A percentile compares a stretch with the other conserved stretches of the same genome.
Evolutionary conservation across 2,888 invertebrate species (phyloP).

Genomic region (Microctonus aethiopoides): DNA sequence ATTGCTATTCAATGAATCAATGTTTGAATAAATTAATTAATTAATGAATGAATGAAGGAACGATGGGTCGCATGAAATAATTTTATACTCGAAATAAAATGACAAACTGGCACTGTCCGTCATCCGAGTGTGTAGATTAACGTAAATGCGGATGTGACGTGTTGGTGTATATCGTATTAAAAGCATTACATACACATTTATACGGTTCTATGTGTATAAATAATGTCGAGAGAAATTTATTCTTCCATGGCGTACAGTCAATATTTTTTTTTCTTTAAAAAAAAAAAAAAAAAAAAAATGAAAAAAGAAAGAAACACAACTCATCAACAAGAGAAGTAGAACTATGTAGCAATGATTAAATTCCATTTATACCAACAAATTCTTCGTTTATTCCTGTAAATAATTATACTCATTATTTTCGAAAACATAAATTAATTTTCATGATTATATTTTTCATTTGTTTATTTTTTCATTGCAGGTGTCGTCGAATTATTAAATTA

Average conservation of each 20-base stretch:
- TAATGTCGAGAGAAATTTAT: not conserved
- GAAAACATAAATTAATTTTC: conserved; percentile 1
- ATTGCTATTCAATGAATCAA: not conserved
- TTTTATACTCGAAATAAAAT: conserved; percentile 41
- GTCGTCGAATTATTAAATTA: conserved; percentile 16
- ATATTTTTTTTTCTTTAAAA: conserved; percentile 8
- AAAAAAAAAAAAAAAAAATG: too few species aligned
- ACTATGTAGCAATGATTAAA: too few species aligned
- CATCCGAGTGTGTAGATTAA: conserved; percentile 53
- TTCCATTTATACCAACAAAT: too few species aligned
- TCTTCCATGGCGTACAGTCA: conserved; percentile 15
- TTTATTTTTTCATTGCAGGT: not conserved
- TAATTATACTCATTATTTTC: not conserved
- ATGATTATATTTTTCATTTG: not conserved
- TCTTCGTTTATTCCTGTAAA: too few species aligned
- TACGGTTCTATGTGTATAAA: conserved; percentile 12
- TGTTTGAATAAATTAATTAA: conserved; percentile 3
- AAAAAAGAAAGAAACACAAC: not conserved
- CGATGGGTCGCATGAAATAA: not conserved
- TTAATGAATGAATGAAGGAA: not conserved
- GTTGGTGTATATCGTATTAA: conserved; percentile 37
- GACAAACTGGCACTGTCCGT: conserved; percentile 33
- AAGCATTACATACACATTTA: conserved; percentile 10
- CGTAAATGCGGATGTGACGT: conserved; percentile 66
- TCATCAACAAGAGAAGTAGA: not conserved